phyloP scores from a whole-genome alignment of 2,797 vertebrate species.

The Microcaecilia unicolor region DNA sequence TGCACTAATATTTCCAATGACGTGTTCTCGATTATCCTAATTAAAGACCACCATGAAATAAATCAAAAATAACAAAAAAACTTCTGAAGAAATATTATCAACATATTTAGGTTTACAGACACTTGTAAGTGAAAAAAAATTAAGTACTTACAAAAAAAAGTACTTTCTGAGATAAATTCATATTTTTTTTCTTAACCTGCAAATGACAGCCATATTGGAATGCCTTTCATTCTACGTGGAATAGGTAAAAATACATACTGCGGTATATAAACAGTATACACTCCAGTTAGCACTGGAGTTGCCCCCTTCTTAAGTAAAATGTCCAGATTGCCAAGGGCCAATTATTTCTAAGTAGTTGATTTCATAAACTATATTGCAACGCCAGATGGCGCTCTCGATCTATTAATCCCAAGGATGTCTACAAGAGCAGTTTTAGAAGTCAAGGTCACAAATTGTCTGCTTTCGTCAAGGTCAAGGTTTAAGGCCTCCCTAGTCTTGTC shows the following conservation, averaged over 20 bases:
- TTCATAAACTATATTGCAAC: constrained; percentile 27
- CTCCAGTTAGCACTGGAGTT: too few relatives aligned
- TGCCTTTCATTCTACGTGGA: too few relatives aligned
- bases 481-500: constrained; percentile 52
- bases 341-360: too few relatives aligned
- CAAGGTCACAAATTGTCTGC: constrained; percentile 68
- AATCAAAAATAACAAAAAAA: constrained; percentile 11
- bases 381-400: constrained; percentile 77
- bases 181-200: too few relatives aligned
- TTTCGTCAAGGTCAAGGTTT: constrained; percentile 68
- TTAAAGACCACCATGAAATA: constrained; percentile 46
- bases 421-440: constrained; percentile 64
- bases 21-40: constrained; percentile 29
- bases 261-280: too few relatives aligned
- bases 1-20: constrained; percentile 36
- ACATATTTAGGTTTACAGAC: constrained; percentile 15
- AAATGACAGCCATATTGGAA: too few relatives aligned
- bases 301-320: too few relatives aligned
- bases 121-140: too few relatives aligned
- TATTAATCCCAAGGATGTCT: constrained; percentile 41
- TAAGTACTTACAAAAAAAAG: too few relatives aligned
- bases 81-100: constrained; percentile 15
- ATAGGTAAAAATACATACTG: too few relatives aligned
- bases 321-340: too few relatives aligned
- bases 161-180: too few relatives aligned